Base-by-base conservation (phyloP, 2,888 invertebrate genomes). In the Caprella mutica region DNA sequence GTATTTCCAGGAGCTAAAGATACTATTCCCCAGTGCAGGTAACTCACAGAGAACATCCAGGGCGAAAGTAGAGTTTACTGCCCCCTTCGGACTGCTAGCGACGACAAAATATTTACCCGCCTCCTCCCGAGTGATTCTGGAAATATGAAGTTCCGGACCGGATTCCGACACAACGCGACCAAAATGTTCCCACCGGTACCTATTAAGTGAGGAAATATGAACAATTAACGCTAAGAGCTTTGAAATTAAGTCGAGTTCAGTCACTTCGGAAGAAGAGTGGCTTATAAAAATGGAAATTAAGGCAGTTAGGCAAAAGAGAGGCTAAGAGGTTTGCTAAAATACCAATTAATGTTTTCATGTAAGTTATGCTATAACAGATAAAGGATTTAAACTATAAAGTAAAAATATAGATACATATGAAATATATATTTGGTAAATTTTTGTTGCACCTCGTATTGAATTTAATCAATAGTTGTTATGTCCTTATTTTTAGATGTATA, bases 21-120 rank as follows among this genome's bases (percentile, higher is more conserved):
- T n/a, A n/a, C n/a, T n/a, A n/a, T n/a, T n/a, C n/a, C n/a, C n/a
- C n/a, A n/a, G n/a, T n/a, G n/a, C n/a, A n/a, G n/a, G n/a, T 17
- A 42, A 52, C 62, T 62, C 29, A 62, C 62, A 62, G 30, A 56
- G 59, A 19, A 62, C 53, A 24, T 62, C 56, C 29, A 62, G 58
- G 14, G 30, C 21, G 50, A 62, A 62, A 8, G 62, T 52, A 26
- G 56, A 56, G 40, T 62, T 62, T 56, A 56, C 54, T 24, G 62
- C 56, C 1, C 62, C 62, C 23, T 58, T 39, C 2, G 58, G 62
- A 52, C 55, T 62, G 43, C 56, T 58, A 17, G 59, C 59, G 21
- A 33, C 56, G 54, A 62, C 62, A 26, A 59, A 50, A 48, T 59
- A 62, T 50, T 56, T 52, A 8, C 62, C 62, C 0, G 54, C 29